A percentile compares a stretch with the other conserved stretches of the same genome.
Evolutionary conservation across 2,797 vertebrate species (phyloP).

Genomic region (Hephaestus fuliginosus): DNA sequence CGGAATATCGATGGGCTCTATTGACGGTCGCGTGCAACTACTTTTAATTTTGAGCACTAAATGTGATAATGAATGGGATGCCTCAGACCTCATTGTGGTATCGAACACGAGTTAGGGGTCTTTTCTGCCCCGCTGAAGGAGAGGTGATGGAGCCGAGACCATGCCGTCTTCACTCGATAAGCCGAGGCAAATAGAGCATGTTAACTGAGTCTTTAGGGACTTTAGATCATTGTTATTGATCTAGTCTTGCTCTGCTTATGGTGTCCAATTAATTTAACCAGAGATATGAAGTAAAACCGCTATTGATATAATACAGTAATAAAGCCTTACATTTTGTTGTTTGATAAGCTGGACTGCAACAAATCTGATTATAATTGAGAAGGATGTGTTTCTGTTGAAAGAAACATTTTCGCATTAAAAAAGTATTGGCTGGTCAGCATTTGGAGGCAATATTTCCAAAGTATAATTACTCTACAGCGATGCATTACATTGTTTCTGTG

Average conservation of each 20-base stretch:
- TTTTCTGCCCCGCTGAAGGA: constrained; percentile 9
- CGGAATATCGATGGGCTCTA: constrained; percentile 24
- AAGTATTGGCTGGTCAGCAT: not conserved
- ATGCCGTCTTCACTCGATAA: constrained; percentile 29
- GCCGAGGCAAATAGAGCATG: constrained; percentile 23
- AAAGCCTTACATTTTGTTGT: constrained; percentile 2
- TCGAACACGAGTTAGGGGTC: constrained; percentile 30
- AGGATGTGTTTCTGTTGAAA: constrained; percentile 1
- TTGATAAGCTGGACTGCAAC: not conserved
- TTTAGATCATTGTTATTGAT: constrained; percentile 41
- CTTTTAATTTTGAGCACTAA: constrained; percentile 40
- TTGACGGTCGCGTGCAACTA: not conserved
- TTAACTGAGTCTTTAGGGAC: constrained; percentile 13
- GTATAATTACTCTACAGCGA: constrained; percentile 32
- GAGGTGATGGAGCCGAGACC: constrained; percentile 42
- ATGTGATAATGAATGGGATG: constrained; percentile 55
- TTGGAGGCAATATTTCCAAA: constrained; percentile 24
- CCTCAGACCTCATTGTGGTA: constrained; percentile 56
- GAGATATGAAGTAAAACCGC: not conserved
- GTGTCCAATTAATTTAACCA: constrained; percentile 7
- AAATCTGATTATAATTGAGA: constrained; percentile 4
- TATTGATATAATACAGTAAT: not conserved
- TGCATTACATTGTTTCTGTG: constrained; percentile 8
- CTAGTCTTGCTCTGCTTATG: constrained; percentile 17
- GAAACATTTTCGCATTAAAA: constrained; percentile 18